Evolutionary conservation across 1,140 invertebrate genomes (phyloP), one percentile per base, ranked within the genome.

Genomic region (Lepidurus couesii): DNA sequence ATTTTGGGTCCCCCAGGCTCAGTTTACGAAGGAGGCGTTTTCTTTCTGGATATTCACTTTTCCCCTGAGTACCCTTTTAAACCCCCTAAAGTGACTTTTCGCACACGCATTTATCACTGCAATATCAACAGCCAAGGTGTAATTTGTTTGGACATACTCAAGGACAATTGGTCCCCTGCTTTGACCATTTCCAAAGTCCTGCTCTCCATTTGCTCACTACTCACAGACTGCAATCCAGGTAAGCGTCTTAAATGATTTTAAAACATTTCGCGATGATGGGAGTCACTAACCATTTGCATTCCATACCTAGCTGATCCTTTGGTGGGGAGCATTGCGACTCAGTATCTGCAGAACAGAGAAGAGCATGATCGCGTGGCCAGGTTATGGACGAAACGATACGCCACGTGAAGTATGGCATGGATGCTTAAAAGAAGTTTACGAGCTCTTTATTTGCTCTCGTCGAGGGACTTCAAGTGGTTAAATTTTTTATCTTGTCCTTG

Each of bases 311-410:
- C 95, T 83, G 97, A 99, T 89, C 97, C 97, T 7, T 86, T 99
- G 82, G 97, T 99, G 53, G 96, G 96, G 78, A 98, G 95, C 86
- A 98, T 99, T 88, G 97, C 97, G 47, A 97, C 95, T 81, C 96
- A 98, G 89, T 99, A 97, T 88, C 88, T 98, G 81, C 95, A 97
- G 85, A 98, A 99, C 87, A 89, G 96, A 78, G 94, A 97, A 86
- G 96, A 98, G 86, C 97, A 99, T 84, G 97, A 99, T 88, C 92
- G 95, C 84, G 97, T 97, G 85, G 97, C 97, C 81, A 91, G 96
- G 84, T 90, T 97, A 81, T 99, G 97, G 97, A 99, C 97, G 82
- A 98, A 98, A 86, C 90, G 96, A 83, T 99, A 97, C 86, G 95
- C 96, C 78, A 96, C 95, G 89, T 96, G 93, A 95, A 16, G 21